Evolutionary conservation across 2,888 invertebrate species (phyloP), one percentile per base, ranked within the genome.

Genomic region (Lasioglossum malachurum): DNA sequence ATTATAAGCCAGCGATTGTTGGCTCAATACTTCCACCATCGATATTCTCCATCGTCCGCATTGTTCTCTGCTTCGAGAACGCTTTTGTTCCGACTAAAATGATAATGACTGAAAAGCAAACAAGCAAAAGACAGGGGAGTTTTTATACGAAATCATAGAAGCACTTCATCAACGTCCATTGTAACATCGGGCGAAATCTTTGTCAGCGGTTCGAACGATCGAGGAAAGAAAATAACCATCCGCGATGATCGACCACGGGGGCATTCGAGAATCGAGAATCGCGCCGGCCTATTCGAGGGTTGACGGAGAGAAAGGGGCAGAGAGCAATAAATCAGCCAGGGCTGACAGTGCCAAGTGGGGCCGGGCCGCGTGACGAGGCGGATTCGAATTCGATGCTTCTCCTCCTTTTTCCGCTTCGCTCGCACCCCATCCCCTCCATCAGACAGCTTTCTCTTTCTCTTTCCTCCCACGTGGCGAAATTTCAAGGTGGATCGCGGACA

Each of bases 271-370:
- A 71, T 41, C 19, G 23, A n/a, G 44, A 23, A 53, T 31, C 75
- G 84, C 75, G 84, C 46, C 53, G 77, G 82, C 82, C 82, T 75
- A 71, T 72, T 83, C 88, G 90, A 82, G 72, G 84, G 83, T 85
- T 85, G 76, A 80, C 49, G 82, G 38, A 46, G 38, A 41, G 82
- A 80, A 78, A 80, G 85, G 82, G 82, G 84, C 86, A 88, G 85
- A 85, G 84, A 82, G 89, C 89, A 91, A 94, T 94, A 93, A 94
- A 94, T 94, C 93, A 94, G 87, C 82, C 83, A 82, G 31, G 75
- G 83, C 91, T 92, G 93, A 92, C 93, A 93, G 88, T 91, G 86
- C 90, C 93, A 93, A 94, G 92, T 92, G 91, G 91, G 91, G 91
- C 87, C 89, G 88, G 87, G 84, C 88, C 89, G 84, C 90, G 88